Evolutionary conservation across 2,888 invertebrate genomes (phyloP).

Genomic region (Sarcophaga rosellei): DNA sequence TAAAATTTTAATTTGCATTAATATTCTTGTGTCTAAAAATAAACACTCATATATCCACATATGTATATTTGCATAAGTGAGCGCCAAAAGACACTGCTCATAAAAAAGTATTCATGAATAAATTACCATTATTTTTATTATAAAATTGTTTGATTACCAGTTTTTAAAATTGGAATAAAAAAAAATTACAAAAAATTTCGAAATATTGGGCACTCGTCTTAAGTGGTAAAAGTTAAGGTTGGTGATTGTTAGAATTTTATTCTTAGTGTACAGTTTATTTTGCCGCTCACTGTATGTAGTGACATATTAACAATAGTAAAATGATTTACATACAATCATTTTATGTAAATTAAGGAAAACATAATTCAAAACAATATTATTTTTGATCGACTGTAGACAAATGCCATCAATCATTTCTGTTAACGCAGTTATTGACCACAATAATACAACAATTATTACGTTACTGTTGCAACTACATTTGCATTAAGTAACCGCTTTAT

Average conservation of each 20-base stretch:
- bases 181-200: no score
- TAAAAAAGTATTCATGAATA: no score
- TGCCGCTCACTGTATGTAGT: background rate
- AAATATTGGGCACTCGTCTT: no score
- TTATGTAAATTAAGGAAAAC: background rate
- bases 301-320: no score
- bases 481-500: slow-evolving; percentile 22
- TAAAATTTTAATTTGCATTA: background rate
- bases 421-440: slow-evolving; percentile 40
- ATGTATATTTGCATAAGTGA: no score
- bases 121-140: no score
- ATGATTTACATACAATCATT: background rate
- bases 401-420: slow-evolving; percentile 50
- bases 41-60: background rate
- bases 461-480: slow-evolving; percentile 46
- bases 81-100: no score
- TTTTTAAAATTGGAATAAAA: no score
- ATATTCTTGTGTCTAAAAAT: background rate
- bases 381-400: slow-evolving; percentile 10
- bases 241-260: no score
- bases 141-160: no score
- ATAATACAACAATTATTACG: slow-evolving; percentile 46
- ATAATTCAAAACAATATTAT: slow-evolving; percentile 31
- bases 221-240: no score
- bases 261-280: no score